Evolutionary conservation across 1,140 invertebrate species (phyloP).

Genomic region (Orchesella cincta): DNA sequence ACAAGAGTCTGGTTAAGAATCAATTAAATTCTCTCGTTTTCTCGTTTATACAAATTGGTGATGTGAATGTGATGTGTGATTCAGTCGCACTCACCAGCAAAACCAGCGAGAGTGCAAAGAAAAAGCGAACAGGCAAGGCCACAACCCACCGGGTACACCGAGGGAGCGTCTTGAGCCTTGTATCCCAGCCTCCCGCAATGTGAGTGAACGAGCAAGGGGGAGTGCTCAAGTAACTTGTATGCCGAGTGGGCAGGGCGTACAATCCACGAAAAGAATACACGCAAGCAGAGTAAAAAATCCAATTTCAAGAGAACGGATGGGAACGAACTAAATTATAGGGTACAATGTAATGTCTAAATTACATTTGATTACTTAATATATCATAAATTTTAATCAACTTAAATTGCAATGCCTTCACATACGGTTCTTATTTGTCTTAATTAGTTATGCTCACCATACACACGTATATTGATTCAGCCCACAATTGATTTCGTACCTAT

Average conservation of each 20-base stretch:
- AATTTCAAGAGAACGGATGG: not conserved
- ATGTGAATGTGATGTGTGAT: too few species aligned
- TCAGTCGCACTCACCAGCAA: not conserved
- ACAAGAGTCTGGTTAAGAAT: constrained; percentile 28
- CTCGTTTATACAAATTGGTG: constrained; percentile 23
- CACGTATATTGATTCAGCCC: too few species aligned
- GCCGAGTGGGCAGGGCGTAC: too few species aligned
- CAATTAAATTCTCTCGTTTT: constrained; percentile 22
- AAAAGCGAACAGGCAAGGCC: not conserved
- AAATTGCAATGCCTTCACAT: not conserved
- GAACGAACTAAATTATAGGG: constrained; percentile 8
- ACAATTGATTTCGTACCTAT: too few species aligned
- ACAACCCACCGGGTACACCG: not conserved
- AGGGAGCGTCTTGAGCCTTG: too few species aligned
- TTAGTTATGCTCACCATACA: constrained; percentile 5
- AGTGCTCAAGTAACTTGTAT: too few species aligned
- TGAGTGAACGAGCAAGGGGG: too few species aligned
- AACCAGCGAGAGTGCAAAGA: not conserved
- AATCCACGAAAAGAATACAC: not conserved
- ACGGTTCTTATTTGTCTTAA: constrained; percentile 17
- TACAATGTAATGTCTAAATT: constrained; percentile 24
- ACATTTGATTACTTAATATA: constrained; percentile 30
- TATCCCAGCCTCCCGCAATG: too few species aligned
- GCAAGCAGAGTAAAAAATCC: not conserved
- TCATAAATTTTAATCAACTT: constrained; percentile 29